These are phyloP conservation scores for Rhopilema esculentum DNA, from an alignment of 30 jellyfish, hydroid and myxozoan species.

Conservation along the genomic window DNA sequence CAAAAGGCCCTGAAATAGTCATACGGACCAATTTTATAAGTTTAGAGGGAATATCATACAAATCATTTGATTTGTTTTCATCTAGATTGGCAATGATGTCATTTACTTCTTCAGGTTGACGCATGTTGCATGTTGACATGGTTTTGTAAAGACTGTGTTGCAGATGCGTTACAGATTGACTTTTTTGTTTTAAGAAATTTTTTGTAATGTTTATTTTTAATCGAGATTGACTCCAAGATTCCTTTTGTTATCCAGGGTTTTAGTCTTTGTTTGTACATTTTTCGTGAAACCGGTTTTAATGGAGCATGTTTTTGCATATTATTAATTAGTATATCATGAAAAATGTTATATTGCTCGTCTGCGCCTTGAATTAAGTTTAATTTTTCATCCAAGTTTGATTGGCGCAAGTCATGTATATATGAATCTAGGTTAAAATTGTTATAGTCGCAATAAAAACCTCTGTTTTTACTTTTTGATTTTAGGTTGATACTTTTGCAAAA, in stretches of 20 bases:
- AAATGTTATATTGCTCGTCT: conserved; percentile 28
- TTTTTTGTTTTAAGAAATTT: conserved; percentile 38
- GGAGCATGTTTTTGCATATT: conserved; percentile 42
- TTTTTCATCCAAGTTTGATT: not conserved
- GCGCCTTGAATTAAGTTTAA: conserved; percentile 12
- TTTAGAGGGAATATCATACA: conserved; percentile 14
- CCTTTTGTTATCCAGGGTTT: conserved; percentile 37
- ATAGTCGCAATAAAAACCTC: conserved; percentile 38
- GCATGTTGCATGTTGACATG: too few relatives aligned
- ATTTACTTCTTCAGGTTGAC: conserved; percentile 36
- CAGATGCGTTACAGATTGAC: too few relatives aligned
- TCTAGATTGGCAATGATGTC: conserved; percentile 34
- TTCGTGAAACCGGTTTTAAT: conserved; percentile 10
- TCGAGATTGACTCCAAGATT: conserved; percentile 56
- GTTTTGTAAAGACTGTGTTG: too few relatives aligned
- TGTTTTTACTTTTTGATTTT: conserved; percentile 4
- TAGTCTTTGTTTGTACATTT: conserved; percentile 16
- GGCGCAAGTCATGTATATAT: conserved; percentile 4
- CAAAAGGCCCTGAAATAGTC: conserved; percentile 35
- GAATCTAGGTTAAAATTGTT: conserved; percentile 4
- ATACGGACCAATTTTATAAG: conserved; percentile 25
- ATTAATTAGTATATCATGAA: conserved; percentile 11
- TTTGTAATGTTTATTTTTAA: conserved; percentile 38
- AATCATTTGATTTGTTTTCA: conserved; percentile 39
- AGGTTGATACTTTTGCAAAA: conserved; percentile 4